Conservation (phyloP, 2,888 invertebrate species). For the Crocallis elinguaria region DNA sequence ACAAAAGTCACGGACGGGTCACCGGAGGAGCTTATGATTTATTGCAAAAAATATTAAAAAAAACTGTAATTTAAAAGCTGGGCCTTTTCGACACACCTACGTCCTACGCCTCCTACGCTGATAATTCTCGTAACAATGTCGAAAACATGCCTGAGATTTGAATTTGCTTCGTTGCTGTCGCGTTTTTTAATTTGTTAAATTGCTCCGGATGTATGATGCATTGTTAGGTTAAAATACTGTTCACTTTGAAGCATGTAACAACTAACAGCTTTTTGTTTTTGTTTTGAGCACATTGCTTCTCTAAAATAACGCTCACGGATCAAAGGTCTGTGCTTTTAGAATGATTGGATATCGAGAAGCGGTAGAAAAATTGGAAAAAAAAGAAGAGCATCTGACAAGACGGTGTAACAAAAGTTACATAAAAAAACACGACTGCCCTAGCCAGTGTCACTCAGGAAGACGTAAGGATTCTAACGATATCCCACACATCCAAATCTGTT, state of each 20-base stretch:
- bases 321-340: no score
- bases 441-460: no score
- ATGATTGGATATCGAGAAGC: no score
- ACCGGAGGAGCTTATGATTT: constrained; percentile 31
- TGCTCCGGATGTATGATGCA: constrained; percentile 15
- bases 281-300: no score
- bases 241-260: neutral
- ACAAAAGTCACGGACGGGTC: constrained; percentile 40
- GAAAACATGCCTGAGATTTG: constrained; percentile 25
- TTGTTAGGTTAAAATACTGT: neutral
- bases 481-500: no score
- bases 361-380: no score
- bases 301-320: no score
- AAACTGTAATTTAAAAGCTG: constrained; percentile 44
- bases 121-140: constrained; percentile 15
- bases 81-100: constrained; percentile 41
- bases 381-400: no score
- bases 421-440: no score
- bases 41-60: constrained; percentile 22
- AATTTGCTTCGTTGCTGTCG: constrained; percentile 27
- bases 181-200: constrained; percentile 31
- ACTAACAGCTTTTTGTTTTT: no score
- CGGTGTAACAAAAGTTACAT: no score
- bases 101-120: constrained; percentile 35
- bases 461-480: no score